Base-by-base conservation (phyloP, 2,888 invertebrate genomes). In the Eucera pruinosa region DNA sequence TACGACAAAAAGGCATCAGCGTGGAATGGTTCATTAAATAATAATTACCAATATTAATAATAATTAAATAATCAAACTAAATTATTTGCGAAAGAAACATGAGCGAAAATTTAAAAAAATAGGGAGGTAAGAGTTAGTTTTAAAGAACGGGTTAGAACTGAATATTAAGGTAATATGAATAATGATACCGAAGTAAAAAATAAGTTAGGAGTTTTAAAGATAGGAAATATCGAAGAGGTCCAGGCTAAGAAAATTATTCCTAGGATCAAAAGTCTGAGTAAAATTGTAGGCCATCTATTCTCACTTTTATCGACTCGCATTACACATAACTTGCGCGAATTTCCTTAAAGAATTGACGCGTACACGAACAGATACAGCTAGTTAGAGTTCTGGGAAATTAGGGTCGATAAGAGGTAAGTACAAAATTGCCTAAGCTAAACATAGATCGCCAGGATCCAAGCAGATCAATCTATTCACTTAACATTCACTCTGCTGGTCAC, bases 371-470 rank as follows among this genome's bases (percentile, higher is more conserved):
- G 25, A 80, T 80, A 84, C 54, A 71, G 45, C 66, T 84, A 84
- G n/a, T 76, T 76, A 70, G 62, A 73, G 55, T 23, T 30, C 48
- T 23, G 25, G 70, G 48, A 20, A 47, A 36, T 33, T 27, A 73
- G 71, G 70, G 52, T 87, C 79, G 85, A 86, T 78, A 79, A 64
- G 78, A 85, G 81, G 77, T 91, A 91, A 91, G 91, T 91, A 91
- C 91, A 91, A 90, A 91, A 90, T 88, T 83, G 86, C 85, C 85
- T 90, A 88, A 82, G 80, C 83, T 87, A 88, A 87, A 81, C 50
- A 66, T n/a, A 76, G 33, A 27, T 70, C 27, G 74, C 52, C 30
- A 25, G 64, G 48, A 67, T 58, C 67, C 55, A 65, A 68, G 52
- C 64, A 25, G 50, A 25, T 36, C 75, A 47, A 50, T n/a, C n/a